Evolutionary conservation across 2,797 vertebrate genomes (phyloP), one percentile per base, ranked within the genome.

Genomic region (Neomorphus geoffroyi): DNA sequence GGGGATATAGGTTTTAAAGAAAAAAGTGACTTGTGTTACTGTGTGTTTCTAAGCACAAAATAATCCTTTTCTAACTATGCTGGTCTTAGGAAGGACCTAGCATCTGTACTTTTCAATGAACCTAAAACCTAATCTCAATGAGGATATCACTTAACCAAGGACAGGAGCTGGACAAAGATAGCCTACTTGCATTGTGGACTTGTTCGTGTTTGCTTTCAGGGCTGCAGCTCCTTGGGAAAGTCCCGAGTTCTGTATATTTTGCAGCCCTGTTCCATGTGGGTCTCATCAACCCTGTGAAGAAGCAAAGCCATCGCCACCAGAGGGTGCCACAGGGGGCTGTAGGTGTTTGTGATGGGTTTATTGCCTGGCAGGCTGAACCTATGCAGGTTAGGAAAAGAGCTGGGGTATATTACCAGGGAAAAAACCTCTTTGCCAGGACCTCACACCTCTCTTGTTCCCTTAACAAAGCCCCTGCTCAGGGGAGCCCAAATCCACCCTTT

Each of bases 11-110:
- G 4, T 26, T 80, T 53, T 9, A 32, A 45, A 78, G 30, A 18
- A 50, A 15, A 15, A 35, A 5, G 0, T 33, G 62, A 22, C 24
- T 66, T 16, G 2, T 2, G 1, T 46, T 33, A 14, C 4, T 0
- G 4, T 4, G 7, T 21, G 23, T 85, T 81, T 51, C 27, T 6
- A 28, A 82, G 54, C 17, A 28, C 22, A 11, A 60, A 32, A 35
- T 11, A 23, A 66, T 58, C 35, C 30, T 92, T 81, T 56, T 51
- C 66, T 19, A 30, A 16, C n/a, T 27, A 8, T 33, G 53, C 45
- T 58, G 27, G 1, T 73, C 19, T 84, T 65, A 19, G 41, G 43
- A 78, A 57, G 27, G 4, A 19, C 32, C 23, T 23, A 39, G 10
- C 7, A 71, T 39, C 45, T 35, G 1, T 80, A 51, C 57, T 80